Conservation (phyloP, 2,888 invertebrate genomes). For the Amiota mariae region DNA sequence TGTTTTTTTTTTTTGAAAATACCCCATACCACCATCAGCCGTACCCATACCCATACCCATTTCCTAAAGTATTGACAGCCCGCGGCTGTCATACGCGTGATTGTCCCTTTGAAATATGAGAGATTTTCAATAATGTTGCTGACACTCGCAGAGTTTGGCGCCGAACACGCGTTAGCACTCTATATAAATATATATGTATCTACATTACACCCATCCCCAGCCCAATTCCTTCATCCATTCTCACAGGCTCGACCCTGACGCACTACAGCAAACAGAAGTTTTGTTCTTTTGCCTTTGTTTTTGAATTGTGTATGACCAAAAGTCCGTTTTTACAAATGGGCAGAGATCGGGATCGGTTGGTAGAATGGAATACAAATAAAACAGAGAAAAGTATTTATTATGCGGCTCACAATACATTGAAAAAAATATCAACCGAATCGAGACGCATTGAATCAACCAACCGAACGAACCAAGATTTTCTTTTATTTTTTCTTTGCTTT, state of each 20-base stretch:
- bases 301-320: too few relatives aligned
- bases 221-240: too few relatives aligned
- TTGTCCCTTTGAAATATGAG: slow-evolving; percentile 66
- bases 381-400: slow-evolving; percentile 10
- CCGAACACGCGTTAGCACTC: neutral
- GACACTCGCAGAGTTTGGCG: neutral
- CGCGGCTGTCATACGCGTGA: slow-evolving; percentile 64
- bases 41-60: too few relatives aligned
- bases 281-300: too few relatives aligned
- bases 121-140: slow-evolving; percentile 58
- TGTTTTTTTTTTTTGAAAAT: slow-evolving; percentile 32
- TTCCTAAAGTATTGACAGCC: slow-evolving; percentile 55
- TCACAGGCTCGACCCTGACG: too few relatives aligned
- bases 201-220: neutral
- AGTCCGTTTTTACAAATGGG: too few relatives aligned
- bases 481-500: slow-evolving; percentile 42
- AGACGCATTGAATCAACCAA: slow-evolving; percentile 6
- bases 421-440: slow-evolving; percentile 9
- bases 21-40: too few relatives aligned
- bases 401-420: slow-evolving; percentile 13
- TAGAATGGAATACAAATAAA: too few relatives aligned
- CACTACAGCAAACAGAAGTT: too few relatives aligned
- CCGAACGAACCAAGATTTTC: slow-evolving; percentile 14
- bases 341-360: too few relatives aligned
- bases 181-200: neutral